Percentiles rank a stretch among this genome's conserved stretches.
Conservation (phyloP, 2,113 vertebrate species). For the Pteruthius melanotis region DNA sequence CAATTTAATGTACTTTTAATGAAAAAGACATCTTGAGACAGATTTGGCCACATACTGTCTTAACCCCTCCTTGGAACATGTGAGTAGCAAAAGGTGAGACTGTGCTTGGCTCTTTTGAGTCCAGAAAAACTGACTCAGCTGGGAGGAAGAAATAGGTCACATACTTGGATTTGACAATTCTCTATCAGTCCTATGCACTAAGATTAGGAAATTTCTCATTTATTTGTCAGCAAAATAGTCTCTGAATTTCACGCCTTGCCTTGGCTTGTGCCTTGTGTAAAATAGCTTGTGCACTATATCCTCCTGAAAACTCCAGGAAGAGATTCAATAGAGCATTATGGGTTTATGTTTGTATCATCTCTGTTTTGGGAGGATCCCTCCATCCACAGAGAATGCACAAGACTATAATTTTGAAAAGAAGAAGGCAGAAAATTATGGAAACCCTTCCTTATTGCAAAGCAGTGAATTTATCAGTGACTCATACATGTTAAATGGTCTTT, state of each 20-base stretch:
- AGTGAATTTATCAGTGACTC: neutral
- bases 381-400: neutral
- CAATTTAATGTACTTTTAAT: neutral
- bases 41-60: neutral
- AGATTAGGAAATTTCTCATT: neutral
- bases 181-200: neutral
- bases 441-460: neutral
- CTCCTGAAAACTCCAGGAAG: neutral
- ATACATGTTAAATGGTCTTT: neutral
- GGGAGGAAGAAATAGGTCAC: neutral
- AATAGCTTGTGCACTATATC: rapidly evolving
- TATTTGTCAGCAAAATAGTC: neutral
- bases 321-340: neutral
- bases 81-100: neutral
- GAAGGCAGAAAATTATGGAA: neutral
- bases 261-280: neutral
- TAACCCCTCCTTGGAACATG: neutral
- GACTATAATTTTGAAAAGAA: neutral
- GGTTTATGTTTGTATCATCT: neutral
- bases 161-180: neutral
- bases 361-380: neutral
- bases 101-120: neutral
- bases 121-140: neutral
- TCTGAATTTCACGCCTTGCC: neutral
- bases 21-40: neutral